Evolutionary conservation across 2,888 invertebrate species (phyloP), one percentile per base, ranked within the genome.

Genomic region (Drosophila melanosoma): DNA sequence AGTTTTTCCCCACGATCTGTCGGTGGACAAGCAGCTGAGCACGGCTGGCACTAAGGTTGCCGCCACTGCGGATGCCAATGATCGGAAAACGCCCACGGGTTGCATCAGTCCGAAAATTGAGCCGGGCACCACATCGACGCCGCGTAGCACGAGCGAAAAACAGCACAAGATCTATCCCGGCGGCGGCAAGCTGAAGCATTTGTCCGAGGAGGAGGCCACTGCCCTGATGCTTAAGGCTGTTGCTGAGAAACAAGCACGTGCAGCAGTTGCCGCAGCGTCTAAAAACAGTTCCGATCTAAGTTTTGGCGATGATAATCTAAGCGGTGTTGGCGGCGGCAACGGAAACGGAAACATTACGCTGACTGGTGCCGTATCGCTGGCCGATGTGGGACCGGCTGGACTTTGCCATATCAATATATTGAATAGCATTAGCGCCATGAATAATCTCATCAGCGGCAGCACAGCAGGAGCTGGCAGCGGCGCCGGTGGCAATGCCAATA

Each of bases 1-100:
- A 61, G 89, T 93, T 73, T 93, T 93, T 81, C 93, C 93, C 76
- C 92, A 93, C 54, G 93, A 93, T 83, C 83, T 93, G 42, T 93
- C 92, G 29, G 86, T 92, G 80, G 93, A 93, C 58, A 93, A 92
- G 68, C 91, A 89, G 51, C 68, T 70, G 20, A 65, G 42, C 61
- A 70, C 69, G 36, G 69, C 62, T 3, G 53, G 70, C 51, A n/a
- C 56, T 1, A 85, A 85, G 64, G 36, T 79, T 4, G 65, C 64
- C 7, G 66, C 65, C 51, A 61, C 76, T 4, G 51, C 63, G 23
- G 76, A 75, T 17, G 74, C 70, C 45, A 74, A 61, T 59, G 91
- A 90, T 59, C 85, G 82, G 2, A 92, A 91, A 69, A 77, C 91
- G 32, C 91, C 92, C 5, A 83, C 85, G 60, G 80, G 85, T 54